Conservation (phyloP, 2,113 vertebrate genomes). For the Microcebus murinus region DNA sequence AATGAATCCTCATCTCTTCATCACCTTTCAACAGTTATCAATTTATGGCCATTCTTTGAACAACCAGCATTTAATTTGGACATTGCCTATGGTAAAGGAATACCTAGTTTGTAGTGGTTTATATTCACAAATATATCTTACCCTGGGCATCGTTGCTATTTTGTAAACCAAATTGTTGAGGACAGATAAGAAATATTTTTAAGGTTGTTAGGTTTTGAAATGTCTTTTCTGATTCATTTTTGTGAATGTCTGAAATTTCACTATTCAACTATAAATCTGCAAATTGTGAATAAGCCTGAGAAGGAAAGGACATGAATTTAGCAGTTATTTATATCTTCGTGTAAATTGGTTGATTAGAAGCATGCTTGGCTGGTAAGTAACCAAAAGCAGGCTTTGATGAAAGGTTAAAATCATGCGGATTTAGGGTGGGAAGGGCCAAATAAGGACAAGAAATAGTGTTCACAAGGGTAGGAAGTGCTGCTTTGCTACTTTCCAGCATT, state of each 20-base stretch:
- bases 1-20: not conserved
- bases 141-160: not conserved
- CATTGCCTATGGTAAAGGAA: not conserved
- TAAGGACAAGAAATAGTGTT: not conserved
- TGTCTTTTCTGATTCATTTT: not conserved
- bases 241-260: conserved; percentile 37
- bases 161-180: not conserved
- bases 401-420: not conserved
- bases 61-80: conserved; percentile 25
- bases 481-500: not conserved
- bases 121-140: not conserved
- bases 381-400: not conserved
- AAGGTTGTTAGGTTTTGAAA: conserved; percentile 1
- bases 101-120: not conserved
- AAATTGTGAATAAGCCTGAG: conserved; percentile 1
- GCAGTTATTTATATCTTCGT: conserved; percentile 20
- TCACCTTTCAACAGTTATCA: not conserved
- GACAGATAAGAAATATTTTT: conserved; percentile 30
- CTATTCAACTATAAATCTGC: not conserved
- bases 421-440: not conserved
- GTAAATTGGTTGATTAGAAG: conserved; percentile 30
- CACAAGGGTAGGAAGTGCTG: not conserved
- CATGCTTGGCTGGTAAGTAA: conserved; percentile 21
- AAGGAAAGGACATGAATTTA: conserved; percentile 3
- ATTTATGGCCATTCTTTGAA: not conserved